phyloP scores from a whole-genome alignment of 2,888 invertebrate genomes.

The Pristionchus maxplancki region DNA sequence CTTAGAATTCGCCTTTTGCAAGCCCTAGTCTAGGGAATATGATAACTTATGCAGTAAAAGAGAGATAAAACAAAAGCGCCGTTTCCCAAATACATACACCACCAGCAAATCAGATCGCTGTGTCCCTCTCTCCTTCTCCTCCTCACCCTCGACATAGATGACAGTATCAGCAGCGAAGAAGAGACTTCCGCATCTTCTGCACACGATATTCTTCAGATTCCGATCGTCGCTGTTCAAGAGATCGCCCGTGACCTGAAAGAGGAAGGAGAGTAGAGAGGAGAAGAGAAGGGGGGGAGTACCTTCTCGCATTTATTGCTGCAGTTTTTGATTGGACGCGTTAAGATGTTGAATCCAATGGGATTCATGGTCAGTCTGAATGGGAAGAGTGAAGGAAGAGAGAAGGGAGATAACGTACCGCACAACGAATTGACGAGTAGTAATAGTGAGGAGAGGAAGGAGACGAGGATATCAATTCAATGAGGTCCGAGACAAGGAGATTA shows the following conservation, averaged over 20 bases:
- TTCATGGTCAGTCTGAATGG: background rate
- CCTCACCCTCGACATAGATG: conserved; percentile 62
- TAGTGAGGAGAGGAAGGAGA: background rate
- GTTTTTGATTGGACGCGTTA: conserved; percentile 34
- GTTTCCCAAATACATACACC: no score
- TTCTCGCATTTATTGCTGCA: conserved; percentile 51
- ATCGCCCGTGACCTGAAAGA: conserved; percentile 56
- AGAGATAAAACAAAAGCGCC: no score
- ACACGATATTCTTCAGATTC: conserved; percentile 67
- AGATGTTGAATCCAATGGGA: conserved; percentile 29
- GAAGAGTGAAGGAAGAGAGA: background rate
- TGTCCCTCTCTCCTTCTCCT: background rate
- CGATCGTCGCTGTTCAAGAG: conserved; percentile 64
- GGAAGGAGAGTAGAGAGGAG: no score
- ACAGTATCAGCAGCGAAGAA: conserved; percentile 69
- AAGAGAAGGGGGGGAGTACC: background rate
- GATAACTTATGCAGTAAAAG: no score
- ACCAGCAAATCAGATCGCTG: no score
- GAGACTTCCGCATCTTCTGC: conserved; percentile 68
- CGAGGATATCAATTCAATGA: background rate
- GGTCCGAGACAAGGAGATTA: conserved; percentile 28
- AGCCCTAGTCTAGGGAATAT: no score
- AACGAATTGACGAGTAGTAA: background rate
- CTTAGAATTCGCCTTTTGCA: no score
- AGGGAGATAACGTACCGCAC: background rate